phyloP scores from a whole-genome alignment of 2,888 invertebrate genomes.

The Dryocosmus kuriphilus region DNA sequence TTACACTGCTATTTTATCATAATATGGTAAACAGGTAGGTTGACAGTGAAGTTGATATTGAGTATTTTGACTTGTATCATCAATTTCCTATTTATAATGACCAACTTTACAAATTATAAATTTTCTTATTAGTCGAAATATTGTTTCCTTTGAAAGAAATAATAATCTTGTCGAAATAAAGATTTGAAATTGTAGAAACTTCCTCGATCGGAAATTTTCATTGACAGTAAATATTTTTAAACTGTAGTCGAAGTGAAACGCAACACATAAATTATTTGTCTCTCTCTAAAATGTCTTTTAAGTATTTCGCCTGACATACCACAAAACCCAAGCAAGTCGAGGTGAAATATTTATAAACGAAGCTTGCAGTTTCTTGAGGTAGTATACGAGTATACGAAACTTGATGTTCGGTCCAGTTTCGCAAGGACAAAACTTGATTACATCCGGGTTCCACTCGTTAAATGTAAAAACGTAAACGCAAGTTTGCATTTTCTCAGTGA shows the following conservation, averaged over 20 bases:
- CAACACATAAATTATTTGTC: background rate
- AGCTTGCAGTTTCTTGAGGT: background rate
- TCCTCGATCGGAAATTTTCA: too few relatives aligned
- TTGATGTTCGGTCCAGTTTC: slow-evolving; percentile 46
- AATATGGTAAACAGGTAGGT: background rate
- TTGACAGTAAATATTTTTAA: background rate
- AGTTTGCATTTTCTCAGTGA: background rate
- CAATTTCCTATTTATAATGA: background rate
- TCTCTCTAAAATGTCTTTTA: background rate
- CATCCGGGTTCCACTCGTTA: slow-evolving; percentile 42
- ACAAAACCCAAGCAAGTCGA: background rate
- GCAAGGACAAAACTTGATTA: slow-evolving; percentile 51
- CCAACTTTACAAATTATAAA: background rate
- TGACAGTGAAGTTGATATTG: background rate
- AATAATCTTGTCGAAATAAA: too few relatives aligned
- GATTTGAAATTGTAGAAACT: too few relatives aligned
- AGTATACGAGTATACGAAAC: background rate
- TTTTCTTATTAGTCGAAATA: too few relatives aligned
- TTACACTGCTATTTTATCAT: background rate
- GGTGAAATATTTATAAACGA: background rate
- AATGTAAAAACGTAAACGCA: background rate
- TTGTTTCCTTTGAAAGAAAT: too few relatives aligned
- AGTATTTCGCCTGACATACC: background rate
- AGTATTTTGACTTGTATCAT: background rate
- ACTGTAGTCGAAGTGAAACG: background rate